These are phyloP conservation scores for Tenthredo mesomela DNA, from an alignment of 2,888 invertebrate species.

Conservation along the genomic window DNA sequence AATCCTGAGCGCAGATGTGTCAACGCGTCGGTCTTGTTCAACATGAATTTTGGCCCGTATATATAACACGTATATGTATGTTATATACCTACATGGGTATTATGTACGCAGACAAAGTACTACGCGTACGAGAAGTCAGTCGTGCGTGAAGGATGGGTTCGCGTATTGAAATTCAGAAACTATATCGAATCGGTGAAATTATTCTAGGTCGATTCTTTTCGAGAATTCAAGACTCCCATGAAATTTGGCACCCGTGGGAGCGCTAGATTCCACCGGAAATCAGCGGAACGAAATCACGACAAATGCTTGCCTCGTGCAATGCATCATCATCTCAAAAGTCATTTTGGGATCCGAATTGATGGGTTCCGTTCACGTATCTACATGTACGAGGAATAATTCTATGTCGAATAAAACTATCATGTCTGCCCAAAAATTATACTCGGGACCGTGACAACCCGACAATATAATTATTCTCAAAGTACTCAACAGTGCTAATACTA, in stretches of 20 bases:
- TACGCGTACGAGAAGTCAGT: conserved; percentile 25
- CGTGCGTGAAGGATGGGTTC: conserved; percentile 48
- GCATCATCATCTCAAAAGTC: conserved; percentile 17
- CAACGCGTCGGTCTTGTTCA: conserved; percentile 28
- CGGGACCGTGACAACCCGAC: not conserved
- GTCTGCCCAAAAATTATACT: not conserved
- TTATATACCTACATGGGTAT: not conserved
- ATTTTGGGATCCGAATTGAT: conserved; percentile 29
- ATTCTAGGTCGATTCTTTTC: conserved; percentile 46
- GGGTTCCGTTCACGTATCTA: not conserved
- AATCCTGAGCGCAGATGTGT: conserved; percentile 52
- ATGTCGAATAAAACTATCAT: conserved; percentile 15
- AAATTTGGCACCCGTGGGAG: conserved; percentile 53
- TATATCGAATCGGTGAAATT: conserved; percentile 52
- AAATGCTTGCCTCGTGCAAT: conserved; percentile 43
- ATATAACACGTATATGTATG: not conserved
- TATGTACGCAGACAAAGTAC: conserved; percentile 26
- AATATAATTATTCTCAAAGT: not conserved
- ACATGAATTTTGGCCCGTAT: not conserved
- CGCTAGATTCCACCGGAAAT: conserved; percentile 38
- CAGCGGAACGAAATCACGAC: conserved; percentile 50
- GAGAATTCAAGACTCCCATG: conserved; percentile 48
- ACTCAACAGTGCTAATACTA: not conserved
- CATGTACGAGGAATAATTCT: not conserved
- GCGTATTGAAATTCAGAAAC: conserved; percentile 53